A percentile compares a stretch with the other conserved stretches of the same genome.
Conservation (phyloP, 1,140 invertebrate species). For the Tetraneura akinire region DNA sequence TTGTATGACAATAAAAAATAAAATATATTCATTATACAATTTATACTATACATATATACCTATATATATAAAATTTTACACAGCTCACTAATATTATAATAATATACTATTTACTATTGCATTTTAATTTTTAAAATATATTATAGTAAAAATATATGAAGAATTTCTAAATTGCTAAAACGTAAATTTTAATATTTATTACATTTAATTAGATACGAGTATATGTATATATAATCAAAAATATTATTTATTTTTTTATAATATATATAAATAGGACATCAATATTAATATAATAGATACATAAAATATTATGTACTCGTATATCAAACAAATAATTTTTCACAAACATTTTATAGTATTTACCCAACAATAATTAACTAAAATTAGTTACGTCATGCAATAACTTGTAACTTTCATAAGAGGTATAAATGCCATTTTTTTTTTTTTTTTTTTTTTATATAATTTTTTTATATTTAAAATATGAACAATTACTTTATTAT, state of each 20-base stretch:
- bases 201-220: too few relatives aligned
- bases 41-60: too few relatives aligned
- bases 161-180: background rate
- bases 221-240: background rate
- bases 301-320: background rate
- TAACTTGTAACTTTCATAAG: background rate
- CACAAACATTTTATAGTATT: background rate
- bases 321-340: background rate
- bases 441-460: too few relatives aligned
- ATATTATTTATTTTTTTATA: background rate
- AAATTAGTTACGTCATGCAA: background rate
- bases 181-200: background rate
- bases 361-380: background rate
- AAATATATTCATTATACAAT: background rate
- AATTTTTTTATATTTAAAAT: background rate
- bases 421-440: too few relatives aligned
- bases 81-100: background rate
- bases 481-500: background rate
- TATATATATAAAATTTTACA: background rate
- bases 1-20: conserved; percentile 18
- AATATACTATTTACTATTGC: background rate
- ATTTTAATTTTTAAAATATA: background rate
- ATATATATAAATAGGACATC: background rate
- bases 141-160: background rate
- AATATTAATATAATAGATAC: background rate